These are phyloP conservation scores for honey bee (Apis mellifera) DNA, from an alignment of 1,140 invertebrate genomes.

Conservation along the genomic window DNA sequence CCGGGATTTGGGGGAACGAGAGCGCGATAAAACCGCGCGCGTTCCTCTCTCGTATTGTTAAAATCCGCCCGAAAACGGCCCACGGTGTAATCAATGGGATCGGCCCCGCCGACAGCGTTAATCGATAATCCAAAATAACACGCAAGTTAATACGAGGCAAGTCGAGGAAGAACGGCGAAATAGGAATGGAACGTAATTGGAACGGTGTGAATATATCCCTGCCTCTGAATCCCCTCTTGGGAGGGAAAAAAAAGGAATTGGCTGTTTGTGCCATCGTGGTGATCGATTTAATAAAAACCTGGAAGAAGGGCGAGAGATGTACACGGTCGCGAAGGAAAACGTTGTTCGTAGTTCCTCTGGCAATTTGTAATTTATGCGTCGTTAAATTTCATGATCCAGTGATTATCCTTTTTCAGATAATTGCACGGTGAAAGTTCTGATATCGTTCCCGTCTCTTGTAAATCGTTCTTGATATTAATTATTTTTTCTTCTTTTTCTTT, in stretches of 20 bases:
- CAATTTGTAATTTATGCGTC: not conserved
- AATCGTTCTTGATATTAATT: no score
- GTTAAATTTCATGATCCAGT: no score
- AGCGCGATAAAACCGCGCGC: not conserved
- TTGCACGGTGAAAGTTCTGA: no score
- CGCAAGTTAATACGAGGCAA: constrained; percentile 12
- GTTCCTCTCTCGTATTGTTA: not conserved
- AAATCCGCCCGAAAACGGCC: not conserved
- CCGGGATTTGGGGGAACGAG: no score
- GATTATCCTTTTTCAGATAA: no score
- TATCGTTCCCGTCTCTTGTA: no score
- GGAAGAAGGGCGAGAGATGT: not conserved
- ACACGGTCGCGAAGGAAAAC: not conserved
- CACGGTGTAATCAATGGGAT: not conserved
- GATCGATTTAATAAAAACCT: not conserved
- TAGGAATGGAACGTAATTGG: constrained; percentile 31
- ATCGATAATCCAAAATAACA: constrained; percentile 38
- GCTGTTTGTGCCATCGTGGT: not conserved
- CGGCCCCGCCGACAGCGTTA: not conserved
- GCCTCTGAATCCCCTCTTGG: not conserved
- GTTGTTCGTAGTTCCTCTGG: not conserved
- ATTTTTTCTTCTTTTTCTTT: no score
- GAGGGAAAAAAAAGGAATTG: not conserved
- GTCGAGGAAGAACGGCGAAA: constrained; percentile 28
- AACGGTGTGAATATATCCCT: constrained; percentile 5